Evolutionary conservation across 1,140 invertebrate genomes (phyloP).

Genomic region (Eulimnadia texana): DNA sequence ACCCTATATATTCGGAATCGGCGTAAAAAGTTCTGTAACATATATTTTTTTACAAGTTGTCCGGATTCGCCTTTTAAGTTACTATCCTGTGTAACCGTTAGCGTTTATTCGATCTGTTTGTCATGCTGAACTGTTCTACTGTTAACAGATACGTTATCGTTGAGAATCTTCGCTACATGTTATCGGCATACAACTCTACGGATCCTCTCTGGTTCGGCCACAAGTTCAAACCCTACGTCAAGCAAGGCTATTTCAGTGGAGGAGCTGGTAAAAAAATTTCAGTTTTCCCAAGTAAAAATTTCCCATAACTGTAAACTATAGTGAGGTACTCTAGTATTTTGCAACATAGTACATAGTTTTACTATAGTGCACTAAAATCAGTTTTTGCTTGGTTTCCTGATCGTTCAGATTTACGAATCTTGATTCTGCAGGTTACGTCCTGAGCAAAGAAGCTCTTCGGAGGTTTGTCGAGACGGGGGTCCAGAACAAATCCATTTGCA

Average conservation of each 20-base stretch:
- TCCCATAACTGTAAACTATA: no score
- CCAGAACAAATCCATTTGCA: conserved; percentile 8
- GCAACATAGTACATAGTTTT: no score
- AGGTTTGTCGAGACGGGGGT: conserved; percentile 12
- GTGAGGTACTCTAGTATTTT: no score
- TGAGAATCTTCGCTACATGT: conserved; percentile 80
- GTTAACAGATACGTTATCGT: conserved; percentile 61
- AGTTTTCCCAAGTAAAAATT: no score
- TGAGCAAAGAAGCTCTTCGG: conserved; percentile 16
- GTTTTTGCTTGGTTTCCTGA: no score
- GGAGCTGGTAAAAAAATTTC: conserved; percentile 31
- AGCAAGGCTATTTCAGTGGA: conserved; percentile 88
- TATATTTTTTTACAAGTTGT: no score
- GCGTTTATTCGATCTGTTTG: neutral
- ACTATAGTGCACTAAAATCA: no score
- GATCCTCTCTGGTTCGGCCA: conserved; percentile 77
- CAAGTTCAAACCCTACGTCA: conserved; percentile 72
- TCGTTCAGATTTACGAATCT: neutral
- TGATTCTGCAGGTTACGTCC: conserved; percentile 9
- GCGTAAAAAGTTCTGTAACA: no score
- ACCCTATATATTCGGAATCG: no score
- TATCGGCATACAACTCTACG: conserved; percentile 50
- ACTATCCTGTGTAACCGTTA: no score
- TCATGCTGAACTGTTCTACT: neutral
- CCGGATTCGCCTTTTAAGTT: no score